Evolutionary conservation across 2,113 vertebrate species (phyloP), one percentile per base, ranked within the genome.

Genomic region (Ochotona curzoniae): DNA sequence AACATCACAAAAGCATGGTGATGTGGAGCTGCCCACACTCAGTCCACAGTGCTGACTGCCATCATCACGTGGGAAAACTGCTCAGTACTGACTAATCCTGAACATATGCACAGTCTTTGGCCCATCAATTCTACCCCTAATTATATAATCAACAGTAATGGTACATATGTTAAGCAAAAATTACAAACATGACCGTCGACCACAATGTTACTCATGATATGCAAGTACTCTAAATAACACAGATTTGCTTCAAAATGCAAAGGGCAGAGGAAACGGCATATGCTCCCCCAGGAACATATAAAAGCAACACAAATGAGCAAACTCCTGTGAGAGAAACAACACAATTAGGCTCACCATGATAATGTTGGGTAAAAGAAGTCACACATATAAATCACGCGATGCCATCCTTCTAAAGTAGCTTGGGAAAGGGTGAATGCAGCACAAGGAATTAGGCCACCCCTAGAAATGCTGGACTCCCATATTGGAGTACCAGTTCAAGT

Each of bases 71-170:
- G 38, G 28, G 84, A 82, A 78, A 92, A 85, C 14, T 28, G n/a
- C 38, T 87, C 47, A 25, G 11, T 15, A 66, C 89, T 90, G 89
- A 76, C 79, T 75, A 76, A 89, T 17, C 81, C 21, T 25, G 30
- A 87, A 71, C 61, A 61, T 80, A 80, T 35, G 54, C 17, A 61
- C 30, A 69, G 5, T 74, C 38, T 92, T 76, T 69, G 64, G 70
- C 38, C 49, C 83, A 92, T 49, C 60, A 81, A 25, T 89, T 89
- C 38, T 25, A 83, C n/a, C 83, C 18, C 63, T 76, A 94, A 87
- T 54, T 92, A 69, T 28, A 44, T 28, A 86, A 49, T 32, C 78
- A 86, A 89, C 35, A 71, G n/a, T 69, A 78, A 78, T 21, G 7
- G 38, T 73, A 61, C 30, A 79, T 47, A 88, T 38, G 20, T 66